phyloP scores from a whole-genome alignment of 2,113 vertebrate genomes.

The Pyrgilauda ruficollis region DNA sequence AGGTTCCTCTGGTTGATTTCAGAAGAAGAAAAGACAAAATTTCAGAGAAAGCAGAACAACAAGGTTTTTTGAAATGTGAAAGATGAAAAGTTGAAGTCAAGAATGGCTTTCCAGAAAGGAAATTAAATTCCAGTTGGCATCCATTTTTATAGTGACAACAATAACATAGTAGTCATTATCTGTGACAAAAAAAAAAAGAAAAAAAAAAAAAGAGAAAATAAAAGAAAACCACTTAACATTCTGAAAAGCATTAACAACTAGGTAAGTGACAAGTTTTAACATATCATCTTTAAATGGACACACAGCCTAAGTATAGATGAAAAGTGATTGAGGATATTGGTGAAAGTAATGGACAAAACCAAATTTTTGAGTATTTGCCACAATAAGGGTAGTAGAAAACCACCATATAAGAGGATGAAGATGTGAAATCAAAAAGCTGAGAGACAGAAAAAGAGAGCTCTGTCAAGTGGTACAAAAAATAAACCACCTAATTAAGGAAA shows the following conservation, averaged over 20 bases:
- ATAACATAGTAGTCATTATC: background rate
- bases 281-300: background rate
- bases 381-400: background rate
- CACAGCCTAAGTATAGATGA: background rate
- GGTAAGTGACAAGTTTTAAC: background rate
- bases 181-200: background rate
- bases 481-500: background rate
- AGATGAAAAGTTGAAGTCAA: background rate
- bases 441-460: background rate
- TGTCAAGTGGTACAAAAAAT: background rate
- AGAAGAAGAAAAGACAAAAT: background rate
- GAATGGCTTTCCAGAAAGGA: background rate
- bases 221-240: background rate
- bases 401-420: background rate
- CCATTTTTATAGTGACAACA: background rate
- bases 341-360: background rate
- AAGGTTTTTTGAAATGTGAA: background rate
- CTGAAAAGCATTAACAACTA: background rate
- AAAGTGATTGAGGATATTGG: background rate
- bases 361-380: background rate
- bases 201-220: background rate
- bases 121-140: background rate
- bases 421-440: background rate
- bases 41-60: background rate
- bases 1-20: background rate